phyloP scores from a whole-genome alignment of 1,140 invertebrate species.

The Globodera rostochiensis region DNA sequence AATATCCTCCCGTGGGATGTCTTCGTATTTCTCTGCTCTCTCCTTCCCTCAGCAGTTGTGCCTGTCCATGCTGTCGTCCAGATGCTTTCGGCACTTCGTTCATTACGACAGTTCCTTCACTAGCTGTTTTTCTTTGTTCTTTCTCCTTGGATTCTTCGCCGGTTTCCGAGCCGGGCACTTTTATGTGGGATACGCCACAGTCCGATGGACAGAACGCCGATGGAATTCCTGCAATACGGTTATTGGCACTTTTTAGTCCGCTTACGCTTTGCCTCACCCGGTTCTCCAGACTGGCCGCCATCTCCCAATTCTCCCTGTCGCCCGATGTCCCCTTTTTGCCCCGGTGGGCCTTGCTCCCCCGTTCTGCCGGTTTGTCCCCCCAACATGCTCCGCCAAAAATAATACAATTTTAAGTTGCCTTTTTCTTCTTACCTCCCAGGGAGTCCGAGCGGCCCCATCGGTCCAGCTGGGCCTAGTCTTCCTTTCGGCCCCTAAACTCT shows the following conservation, averaged over 20 bases:
- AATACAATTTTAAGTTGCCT: not conserved
- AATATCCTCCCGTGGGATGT: slow-evolving; percentile 5
- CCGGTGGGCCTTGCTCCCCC: slow-evolving; percentile 32
- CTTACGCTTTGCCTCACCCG: slow-evolving; percentile 26
- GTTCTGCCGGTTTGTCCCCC: not conserved
- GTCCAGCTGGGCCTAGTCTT: slow-evolving; percentile 41
- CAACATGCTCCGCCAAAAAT: slow-evolving; percentile 8
- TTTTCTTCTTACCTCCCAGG: slow-evolving; percentile 19
- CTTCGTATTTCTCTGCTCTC: not conserved
- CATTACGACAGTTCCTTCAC: not conserved
- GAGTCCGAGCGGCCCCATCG: slow-evolving; percentile 32
- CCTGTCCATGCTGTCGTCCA: not conserved
- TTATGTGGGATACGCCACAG: slow-evolving; percentile 58
- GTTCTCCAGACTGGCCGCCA: slow-evolving; percentile 42
- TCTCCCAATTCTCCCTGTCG: slow-evolving; percentile 31
- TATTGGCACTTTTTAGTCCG: not conserved
- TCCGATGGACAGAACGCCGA: slow-evolving; percentile 53
- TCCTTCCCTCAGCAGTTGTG: not conserved
- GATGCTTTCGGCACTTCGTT: not conserved
- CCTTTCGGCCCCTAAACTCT: slow-evolving; percentile 51
- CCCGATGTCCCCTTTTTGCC: slow-evolving; percentile 30
- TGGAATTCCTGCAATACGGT: slow-evolving; percentile 36
- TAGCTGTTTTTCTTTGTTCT: not conserved
- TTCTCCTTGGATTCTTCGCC: not conserved
- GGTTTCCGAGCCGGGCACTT: slow-evolving; percentile 11